Evolutionary conservation across 2,797 vertebrate genomes (phyloP), one percentile per base, ranked within the genome.

Genomic region (Eulemur rubriventer): DNA sequence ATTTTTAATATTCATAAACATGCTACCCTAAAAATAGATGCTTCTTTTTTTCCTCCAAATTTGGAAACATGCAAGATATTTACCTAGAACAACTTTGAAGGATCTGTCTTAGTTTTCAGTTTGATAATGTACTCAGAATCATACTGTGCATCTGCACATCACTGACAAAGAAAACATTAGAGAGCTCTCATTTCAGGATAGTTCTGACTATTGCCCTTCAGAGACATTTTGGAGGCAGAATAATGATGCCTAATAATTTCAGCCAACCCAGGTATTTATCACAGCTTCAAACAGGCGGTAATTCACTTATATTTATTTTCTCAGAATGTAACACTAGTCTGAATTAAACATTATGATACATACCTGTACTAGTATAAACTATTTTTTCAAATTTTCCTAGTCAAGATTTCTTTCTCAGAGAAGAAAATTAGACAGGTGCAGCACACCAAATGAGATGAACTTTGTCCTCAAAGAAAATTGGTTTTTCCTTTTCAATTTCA

Each of bases 401-500:
- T 98, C 97, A 98, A 98, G 98, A 98, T 98, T 98, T 98, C 97
- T 98, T 98, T 98, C 98, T 96, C 63, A 1, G 85, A 81, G 96
- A 98, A 96, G 97, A 93, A 98, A 99, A 99, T 99, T 98, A 98
- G 98, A 98, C 98, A 98, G 98, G 98, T 98, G 98, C 97, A 98
- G 98, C 97, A 98, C 98, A 98, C 98, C 98, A 98, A 99, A 99
- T 98, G 98, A 98, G 98, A 97, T 99, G 98, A 99, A 98, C 98
- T 99, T 98, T 99, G 98, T 98, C 98, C 98, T 98, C 98, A 98
- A 98, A 99, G 98, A 99, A 99, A 99, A 99, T 99, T 99, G 98
- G 98, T 98, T 99, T 99, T 98, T 98, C 98, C 98, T 98, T 99
- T 99, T 98, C 99, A 98, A 99, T 99, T 99, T 98, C 97, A 97